phyloP scores from a whole-genome alignment of 1,140 invertebrate species.

The Drosophila saltans region DNA sequence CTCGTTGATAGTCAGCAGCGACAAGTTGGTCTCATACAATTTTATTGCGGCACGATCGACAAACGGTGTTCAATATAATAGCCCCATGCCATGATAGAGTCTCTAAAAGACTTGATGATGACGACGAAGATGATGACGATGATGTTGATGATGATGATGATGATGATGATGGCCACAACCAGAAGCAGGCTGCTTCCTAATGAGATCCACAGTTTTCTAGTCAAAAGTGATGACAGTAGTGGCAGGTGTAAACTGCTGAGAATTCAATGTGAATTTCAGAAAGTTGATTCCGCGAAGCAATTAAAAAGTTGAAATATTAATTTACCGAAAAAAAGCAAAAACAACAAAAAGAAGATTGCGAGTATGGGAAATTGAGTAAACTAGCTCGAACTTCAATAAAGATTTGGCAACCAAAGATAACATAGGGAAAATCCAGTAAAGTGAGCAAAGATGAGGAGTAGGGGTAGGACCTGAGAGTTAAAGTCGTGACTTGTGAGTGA shows the following conservation, averaged over 20 bases:
- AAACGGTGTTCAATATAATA: conserved; percentile 77
- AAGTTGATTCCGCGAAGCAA: conserved; percentile 30
- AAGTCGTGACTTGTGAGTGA: conserved; percentile 47
- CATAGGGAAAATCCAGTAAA: not conserved
- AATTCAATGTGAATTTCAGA: conserved; percentile 1
- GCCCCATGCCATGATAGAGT: conserved; percentile 25
- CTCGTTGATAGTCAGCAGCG: conserved; percentile 57
- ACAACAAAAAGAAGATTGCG: conserved; percentile 7
- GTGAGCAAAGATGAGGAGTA: not conserved
- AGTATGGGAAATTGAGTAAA: conserved; percentile 41
- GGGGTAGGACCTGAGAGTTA: not conserved
- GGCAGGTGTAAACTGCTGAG: conserved; percentile 54
- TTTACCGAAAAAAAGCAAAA: conserved; percentile 27
- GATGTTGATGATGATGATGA: too few species aligned
- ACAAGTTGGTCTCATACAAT: conserved; percentile 67
- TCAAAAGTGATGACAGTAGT: conserved; percentile 22
- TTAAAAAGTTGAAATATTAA: conserved; percentile 64
- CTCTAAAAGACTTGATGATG: conserved; percentile 15
- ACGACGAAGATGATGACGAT: not conserved
- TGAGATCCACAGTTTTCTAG: conserved; percentile 22
- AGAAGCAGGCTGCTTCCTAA: conserved; percentile 29
- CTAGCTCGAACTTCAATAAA: conserved; percentile 14
- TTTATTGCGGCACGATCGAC: conserved; percentile 77
- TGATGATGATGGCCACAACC: not conserved
- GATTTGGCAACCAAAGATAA: conserved; percentile 46